phyloP scores from a whole-genome alignment of 2,888 invertebrate species.

The Crepidodera aurea region DNA sequence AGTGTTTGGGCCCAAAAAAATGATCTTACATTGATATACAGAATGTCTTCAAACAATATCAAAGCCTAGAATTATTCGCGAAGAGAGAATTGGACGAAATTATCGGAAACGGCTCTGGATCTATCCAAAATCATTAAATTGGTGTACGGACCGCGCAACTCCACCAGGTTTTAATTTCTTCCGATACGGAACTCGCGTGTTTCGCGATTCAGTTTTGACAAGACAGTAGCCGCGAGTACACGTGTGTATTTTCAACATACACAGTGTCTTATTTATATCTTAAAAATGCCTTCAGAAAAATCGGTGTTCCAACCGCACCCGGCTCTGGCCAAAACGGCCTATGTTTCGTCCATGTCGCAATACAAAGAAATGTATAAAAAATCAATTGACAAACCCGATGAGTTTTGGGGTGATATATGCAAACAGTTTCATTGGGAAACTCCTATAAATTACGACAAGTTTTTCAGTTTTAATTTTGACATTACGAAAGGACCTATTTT shows the following conservation, averaged over 20 bases:
- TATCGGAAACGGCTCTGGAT: neutral
- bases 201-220: neutral
- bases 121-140: neutral
- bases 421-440: slow-evolving; percentile 94
- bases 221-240: neutral
- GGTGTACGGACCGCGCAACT: neutral
- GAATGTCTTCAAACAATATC: too few species aligned
- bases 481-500: slow-evolving; percentile 86
- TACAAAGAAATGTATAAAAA: slow-evolving; percentile 85
- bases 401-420: slow-evolving; percentile 94
- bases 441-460: slow-evolving; percentile 75
- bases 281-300: slow-evolving; percentile 68
- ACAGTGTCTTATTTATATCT: neutral
- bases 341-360: slow-evolving; percentile 75
- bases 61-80: too few species aligned
- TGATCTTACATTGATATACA: too few species aligned
- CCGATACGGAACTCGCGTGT: neutral
- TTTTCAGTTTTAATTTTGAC: slow-evolving; percentile 92
- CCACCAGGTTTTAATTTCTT: neutral
- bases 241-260: neutral
- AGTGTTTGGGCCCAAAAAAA: too few species aligned
- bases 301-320: slow-evolving; percentile 68
- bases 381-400: slow-evolving; percentile 87
- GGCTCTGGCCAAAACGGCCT: slow-evolving; percentile 66
- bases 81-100: too few species aligned